phyloP scores from a whole-genome alignment of 2,113 vertebrate genomes.

The Corvus cornix region DNA sequence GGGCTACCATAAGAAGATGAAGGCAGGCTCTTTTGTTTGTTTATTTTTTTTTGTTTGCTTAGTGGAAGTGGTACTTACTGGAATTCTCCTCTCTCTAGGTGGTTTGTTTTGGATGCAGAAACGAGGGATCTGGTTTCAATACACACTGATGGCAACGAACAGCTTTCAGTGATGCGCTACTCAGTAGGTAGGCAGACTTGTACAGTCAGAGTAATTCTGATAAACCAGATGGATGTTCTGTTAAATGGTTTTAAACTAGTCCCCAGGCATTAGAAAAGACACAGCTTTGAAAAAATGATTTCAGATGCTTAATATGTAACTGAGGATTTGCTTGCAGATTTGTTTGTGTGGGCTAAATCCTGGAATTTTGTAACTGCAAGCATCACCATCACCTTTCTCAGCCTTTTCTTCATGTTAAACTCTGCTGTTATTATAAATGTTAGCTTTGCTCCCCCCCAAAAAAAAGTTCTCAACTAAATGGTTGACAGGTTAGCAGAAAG shows the following conservation, averaged over 20 bases:
- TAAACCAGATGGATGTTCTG: not conserved
- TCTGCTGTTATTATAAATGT: not conserved
- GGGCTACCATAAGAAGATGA: not conserved
- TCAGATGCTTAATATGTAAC: not conserved
- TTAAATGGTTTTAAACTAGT: not conserved
- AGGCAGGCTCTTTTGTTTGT: not conserved
- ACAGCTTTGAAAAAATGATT: not conserved
- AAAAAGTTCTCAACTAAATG: not conserved
- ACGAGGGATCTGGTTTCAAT: slow-evolving; percentile 93
- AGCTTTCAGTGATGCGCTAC: slow-evolving; percentile 97
- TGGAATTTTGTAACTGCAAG: not conserved
- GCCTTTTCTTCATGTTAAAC: not conserved
- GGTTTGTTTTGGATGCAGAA: slow-evolving; percentile 96
- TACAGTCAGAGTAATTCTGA: not conserved
- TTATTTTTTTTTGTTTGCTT: not conserved
- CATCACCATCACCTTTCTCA: not conserved
- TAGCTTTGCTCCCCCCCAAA: not conserved
- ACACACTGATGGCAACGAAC: slow-evolving; percentile 96
- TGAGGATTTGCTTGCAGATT: not conserved
- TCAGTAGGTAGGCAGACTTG: slow-evolving; percentile 82
- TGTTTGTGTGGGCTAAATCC: not conserved
- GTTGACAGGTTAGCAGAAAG: not conserved
- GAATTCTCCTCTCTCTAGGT: slow-evolving; percentile 77
- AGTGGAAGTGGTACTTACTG: not conserved
- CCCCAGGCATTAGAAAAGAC: not conserved